Conservation (phyloP, 2,888 invertebrate species). For the Napeogenes sylphis region DNA sequence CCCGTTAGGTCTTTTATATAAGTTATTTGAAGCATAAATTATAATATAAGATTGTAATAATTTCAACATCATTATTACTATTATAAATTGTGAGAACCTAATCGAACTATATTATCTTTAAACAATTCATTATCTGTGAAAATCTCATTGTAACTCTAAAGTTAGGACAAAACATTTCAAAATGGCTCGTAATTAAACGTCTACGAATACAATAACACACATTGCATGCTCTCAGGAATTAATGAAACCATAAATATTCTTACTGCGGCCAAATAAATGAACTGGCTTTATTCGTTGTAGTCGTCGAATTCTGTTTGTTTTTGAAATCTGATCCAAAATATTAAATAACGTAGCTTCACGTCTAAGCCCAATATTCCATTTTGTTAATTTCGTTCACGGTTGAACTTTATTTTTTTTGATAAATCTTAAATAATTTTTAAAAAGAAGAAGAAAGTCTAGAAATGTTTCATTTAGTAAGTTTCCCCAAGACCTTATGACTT, state of each 20-base stretch:
- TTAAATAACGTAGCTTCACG: not conserved
- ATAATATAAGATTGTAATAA: not conserved
- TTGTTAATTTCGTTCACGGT: not conserved
- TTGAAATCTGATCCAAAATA: not conserved
- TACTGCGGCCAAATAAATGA: not conserved
- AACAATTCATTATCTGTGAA: too few relatives aligned
- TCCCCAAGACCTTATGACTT: too few relatives aligned
- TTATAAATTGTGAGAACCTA: too few relatives aligned
- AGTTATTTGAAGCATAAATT: conserved; percentile 5
- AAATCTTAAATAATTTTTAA: too few relatives aligned
- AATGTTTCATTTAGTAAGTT: too few relatives aligned
- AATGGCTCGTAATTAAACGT: too few relatives aligned
- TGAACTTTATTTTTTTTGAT: too few relatives aligned
- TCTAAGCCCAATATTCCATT: conserved; percentile 1
- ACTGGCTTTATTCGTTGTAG: not conserved
- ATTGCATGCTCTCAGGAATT: not conserved
- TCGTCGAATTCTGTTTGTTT: conserved; percentile 3
- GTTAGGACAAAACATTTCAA: too few relatives aligned
- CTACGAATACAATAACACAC: not conserved
- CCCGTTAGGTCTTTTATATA: conserved; percentile 15
- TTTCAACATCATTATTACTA: not conserved
- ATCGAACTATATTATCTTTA: too few relatives aligned
- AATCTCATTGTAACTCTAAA: too few relatives aligned
- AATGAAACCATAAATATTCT: conserved; percentile 5
- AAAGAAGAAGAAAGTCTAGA: too few relatives aligned